A percentile compares a stretch with the other conserved stretches of the same genome.
phyloP scores from a whole-genome alignment of 2,888 invertebrate species.

The Pristionchus maxplancki region DNA sequence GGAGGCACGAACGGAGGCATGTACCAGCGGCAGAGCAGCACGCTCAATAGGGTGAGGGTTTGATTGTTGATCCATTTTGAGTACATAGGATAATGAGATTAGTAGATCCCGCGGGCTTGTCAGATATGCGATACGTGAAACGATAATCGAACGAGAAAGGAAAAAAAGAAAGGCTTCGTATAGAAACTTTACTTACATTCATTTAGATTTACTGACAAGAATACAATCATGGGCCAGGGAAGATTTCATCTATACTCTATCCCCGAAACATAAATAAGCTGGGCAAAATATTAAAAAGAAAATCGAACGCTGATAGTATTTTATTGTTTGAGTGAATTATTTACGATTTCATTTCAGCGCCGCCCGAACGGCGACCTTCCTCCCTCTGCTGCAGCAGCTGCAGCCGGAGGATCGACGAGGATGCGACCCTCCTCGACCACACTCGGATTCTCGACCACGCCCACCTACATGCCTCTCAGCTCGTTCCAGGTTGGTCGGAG shows the following conservation, averaged over 20 bases:
- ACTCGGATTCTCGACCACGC: constrained; percentile 75
- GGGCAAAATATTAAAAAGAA: too few relatives aligned
- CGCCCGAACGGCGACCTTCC: constrained; percentile 24
- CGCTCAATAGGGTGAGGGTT: constrained; percentile 43
- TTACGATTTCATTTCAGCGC: constrained; percentile 34
- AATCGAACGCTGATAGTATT: too few relatives aligned
- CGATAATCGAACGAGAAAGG: neutral
- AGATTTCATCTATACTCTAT: too few relatives aligned
- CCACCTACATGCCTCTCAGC: constrained; percentile 76
- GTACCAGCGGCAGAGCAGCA: constrained; percentile 39
- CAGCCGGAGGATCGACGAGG: constrained; percentile 46
- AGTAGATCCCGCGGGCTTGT: neutral
- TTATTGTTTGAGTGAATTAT: too few relatives aligned
- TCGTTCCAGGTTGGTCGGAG: constrained; percentile 59
- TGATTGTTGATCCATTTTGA: neutral
- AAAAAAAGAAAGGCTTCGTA: too few relatives aligned
- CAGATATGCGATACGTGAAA: neutral
- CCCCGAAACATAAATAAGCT: neutral
- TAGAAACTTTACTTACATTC: too few relatives aligned
- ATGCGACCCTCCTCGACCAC: constrained; percentile 71
- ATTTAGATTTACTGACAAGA: too few relatives aligned
- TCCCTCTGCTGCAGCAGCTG: constrained; percentile 3
- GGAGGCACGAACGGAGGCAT: constrained; percentile 10
- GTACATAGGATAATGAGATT: neutral
- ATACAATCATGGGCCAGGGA: too few relatives aligned